Percentiles rank a stretch among this genome's conserved stretches.
These are phyloP conservation scores for Halictus rubicundus DNA, from an alignment of 1,140 invertebrate genomes.

Conservation along the genomic window DNA sequence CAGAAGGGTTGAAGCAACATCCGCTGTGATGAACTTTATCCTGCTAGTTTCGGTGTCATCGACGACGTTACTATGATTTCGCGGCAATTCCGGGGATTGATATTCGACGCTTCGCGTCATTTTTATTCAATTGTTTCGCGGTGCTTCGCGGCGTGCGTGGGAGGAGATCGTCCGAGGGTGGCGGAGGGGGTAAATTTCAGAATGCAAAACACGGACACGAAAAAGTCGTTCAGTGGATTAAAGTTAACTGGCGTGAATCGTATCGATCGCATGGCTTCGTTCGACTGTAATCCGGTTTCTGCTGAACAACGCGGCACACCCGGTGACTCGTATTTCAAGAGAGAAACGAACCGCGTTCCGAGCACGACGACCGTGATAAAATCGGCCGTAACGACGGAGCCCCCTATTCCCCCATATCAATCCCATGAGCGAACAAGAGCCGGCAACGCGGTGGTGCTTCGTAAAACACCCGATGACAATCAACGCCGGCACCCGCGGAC, in stretches of 20 bases:
- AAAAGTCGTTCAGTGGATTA: constrained; percentile 52
- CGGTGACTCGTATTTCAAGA: constrained; percentile 64
- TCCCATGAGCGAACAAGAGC: constrained; percentile 57
- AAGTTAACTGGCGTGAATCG: constrained; percentile 56
- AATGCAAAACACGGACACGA: neutral
- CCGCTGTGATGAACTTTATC: too few species aligned
- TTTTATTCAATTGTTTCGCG: constrained; percentile 46
- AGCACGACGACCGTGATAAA: constrained; percentile 60
- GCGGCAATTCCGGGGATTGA: neutral
- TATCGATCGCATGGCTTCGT: constrained; percentile 61
- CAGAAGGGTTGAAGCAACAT: too few species aligned
- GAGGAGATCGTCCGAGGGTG: neutral
- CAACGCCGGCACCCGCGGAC: constrained; percentile 47
- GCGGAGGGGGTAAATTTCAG: constrained; percentile 5
- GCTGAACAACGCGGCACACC: constrained; percentile 49
- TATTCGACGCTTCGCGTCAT: constrained; percentile 18
- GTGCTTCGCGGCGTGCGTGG: neutral
- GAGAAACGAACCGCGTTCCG: constrained; percentile 58
- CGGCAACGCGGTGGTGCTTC: constrained; percentile 51
- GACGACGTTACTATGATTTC: too few species aligned
- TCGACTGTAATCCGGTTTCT: constrained; percentile 61
- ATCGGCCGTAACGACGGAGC: constrained; percentile 60
- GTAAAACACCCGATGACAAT: constrained; percentile 55
- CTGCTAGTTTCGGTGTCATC: too few species aligned
- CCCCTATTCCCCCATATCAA: constrained; percentile 55